Evolutionary conservation across 2,797 vertebrate genomes (phyloP), one percentile per base, ranked within the genome.

Genomic region (Poecilia wingei): DNA sequence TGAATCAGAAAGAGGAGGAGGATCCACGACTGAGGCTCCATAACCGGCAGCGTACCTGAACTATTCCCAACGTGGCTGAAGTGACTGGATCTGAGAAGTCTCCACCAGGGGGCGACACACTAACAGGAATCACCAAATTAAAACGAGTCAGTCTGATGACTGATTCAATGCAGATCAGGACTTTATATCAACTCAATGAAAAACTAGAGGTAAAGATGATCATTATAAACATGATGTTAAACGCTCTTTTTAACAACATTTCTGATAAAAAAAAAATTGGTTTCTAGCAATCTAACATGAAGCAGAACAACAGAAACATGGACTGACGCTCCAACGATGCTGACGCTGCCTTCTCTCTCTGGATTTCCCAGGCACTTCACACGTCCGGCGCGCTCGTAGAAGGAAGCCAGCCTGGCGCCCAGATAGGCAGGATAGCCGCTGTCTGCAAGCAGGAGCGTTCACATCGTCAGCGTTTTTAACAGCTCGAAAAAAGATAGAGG

Each of bases 31-130:
- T 39, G 41, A 53, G 22, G 43, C 49, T 28, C 9, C 43, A 10
- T 41, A 14, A 4, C 4, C 25, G 18, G 46, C 31, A 12, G 51
- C 83, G 0, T 94, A 98, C 98, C 97, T 99, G 98, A 85, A 99
- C 98, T 68, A 99, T 99, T 84, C 98, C 98, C 90, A 99, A 89
- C 5, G 98, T 99, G 81, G 98, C 98, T 89, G 98, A 99, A 75
- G 98, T 99, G 88, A 99, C 98, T 18, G 98, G 98, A 88, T 99
- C 98, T 74, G 98, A 99, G 95, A 99, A 99, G 89, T 99, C 98
- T 92, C 98, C 98, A 94, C 98, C 98, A 95, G 98, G 98, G 57
- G 98, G 98, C 47, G 98, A 99, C 76, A 99, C 98, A 90, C 98
- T 99, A 89, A 64, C 76, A 79, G 75, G 49, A 84, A 82, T 20